Evolutionary conservation across 2,888 invertebrate genomes (phyloP).

Genomic region (Plagodis dolabraria): DNA sequence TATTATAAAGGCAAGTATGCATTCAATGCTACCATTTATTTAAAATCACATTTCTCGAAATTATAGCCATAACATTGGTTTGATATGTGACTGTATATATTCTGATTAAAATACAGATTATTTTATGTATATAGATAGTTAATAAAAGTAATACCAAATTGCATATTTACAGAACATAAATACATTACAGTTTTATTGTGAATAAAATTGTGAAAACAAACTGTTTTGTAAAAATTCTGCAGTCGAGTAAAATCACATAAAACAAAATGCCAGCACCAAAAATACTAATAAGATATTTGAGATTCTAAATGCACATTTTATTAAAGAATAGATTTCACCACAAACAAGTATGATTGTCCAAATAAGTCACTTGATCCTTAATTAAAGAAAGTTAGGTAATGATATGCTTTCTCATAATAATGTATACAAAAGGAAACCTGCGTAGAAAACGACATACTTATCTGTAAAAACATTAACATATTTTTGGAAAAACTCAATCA

Average conservation of each 20-base stretch:
- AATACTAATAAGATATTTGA: constrained; percentile 15
- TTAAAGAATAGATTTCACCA: background rate
- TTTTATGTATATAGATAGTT: no score
- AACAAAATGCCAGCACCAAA: constrained; percentile 52
- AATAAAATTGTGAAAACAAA: background rate
- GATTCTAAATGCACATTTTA: constrained; percentile 19
- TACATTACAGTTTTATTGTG: background rate
- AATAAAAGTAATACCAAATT: no score
- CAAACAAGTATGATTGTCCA: no score
- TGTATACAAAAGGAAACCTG: no score
- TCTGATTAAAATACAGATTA: background rate
- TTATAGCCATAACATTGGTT: no score
- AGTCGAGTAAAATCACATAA: constrained; percentile 4
- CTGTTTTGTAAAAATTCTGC: background rate
- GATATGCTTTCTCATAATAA: no score
- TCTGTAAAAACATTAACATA: no score
- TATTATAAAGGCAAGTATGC: constrained; percentile 61
- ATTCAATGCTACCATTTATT: constrained; percentile 59
- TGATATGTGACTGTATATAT: background rate
- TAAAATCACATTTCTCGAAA: constrained; percentile 1
- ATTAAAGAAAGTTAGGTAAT: no score
- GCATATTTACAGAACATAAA: background rate
- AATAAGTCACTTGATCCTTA: no score
- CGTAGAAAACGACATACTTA: no score
- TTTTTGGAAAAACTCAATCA: constrained; percentile 7